Conservation (phyloP, 2,888 invertebrate genomes). For the Philaethria dido region DNA sequence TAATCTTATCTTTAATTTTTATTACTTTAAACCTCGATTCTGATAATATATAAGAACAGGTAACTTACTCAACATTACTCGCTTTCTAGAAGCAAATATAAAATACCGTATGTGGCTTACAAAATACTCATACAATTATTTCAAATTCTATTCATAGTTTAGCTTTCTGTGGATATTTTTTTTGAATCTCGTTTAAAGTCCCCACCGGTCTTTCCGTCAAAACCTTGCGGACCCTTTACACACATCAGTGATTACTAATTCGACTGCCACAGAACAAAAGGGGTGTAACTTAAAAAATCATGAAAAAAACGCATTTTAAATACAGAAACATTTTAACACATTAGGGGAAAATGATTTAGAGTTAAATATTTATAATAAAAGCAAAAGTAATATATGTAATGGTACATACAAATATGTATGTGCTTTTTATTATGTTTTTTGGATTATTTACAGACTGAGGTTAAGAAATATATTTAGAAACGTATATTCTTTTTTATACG, state of each 20-base stretch:
- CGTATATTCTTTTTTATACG: no score
- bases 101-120: slow-evolving; percentile 9
- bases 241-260: slow-evolving; percentile 77
- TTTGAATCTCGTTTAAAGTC: slow-evolving; percentile 66
- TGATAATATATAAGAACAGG: not conserved
- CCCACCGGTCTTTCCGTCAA: slow-evolving; percentile 54
- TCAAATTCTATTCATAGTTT: slow-evolving; percentile 34
- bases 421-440: no score
- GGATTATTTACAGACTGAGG: no score
- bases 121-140: slow-evolving; percentile 29
- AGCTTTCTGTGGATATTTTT: slow-evolving; percentile 45
- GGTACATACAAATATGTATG: no score
- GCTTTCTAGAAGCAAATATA: not conserved
- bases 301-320: slow-evolving; percentile 6
- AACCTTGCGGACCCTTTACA: slow-evolving; percentile 67
- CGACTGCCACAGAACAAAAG: slow-evolving; percentile 58
- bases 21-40: no score
- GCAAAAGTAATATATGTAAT: not conserved
- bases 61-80: not conserved
- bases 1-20: not conserved
- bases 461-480: no score
- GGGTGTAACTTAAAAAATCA: slow-evolving; percentile 55
- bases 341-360: not conserved
- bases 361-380: not conserved
- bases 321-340: not conserved